Conservation (phyloP, 1,140 invertebrate genomes). For the Papilio xuthus region DNA sequence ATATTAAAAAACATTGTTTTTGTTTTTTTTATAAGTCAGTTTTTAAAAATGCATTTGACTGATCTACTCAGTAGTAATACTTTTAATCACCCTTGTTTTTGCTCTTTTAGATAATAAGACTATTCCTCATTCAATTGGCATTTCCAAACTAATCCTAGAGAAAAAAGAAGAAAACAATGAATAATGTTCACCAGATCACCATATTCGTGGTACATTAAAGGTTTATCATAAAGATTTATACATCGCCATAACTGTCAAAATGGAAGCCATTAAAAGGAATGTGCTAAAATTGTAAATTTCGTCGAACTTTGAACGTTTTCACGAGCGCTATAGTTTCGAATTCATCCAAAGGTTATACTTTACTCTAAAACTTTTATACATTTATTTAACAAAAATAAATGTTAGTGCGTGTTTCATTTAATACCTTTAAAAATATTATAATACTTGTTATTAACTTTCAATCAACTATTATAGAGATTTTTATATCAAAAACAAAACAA, state of each 20-base stretch:
- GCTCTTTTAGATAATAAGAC: too few relatives aligned
- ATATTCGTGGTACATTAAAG: slow-evolving; percentile 12
- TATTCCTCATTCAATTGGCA: not conserved
- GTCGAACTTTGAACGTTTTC: slow-evolving; percentile 22
- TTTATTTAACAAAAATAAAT: not conserved
- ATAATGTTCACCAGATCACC: slow-evolving; percentile 6
- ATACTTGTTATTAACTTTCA: too few relatives aligned
- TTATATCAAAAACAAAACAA: too few relatives aligned
- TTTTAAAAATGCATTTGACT: too few relatives aligned
- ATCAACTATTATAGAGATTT: too few relatives aligned
- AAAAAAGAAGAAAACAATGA: not conserved
- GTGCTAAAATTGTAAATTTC: slow-evolving; percentile 24
- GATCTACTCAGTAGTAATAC: too few relatives aligned
- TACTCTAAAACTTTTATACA: not conserved
- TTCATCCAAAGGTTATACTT: not conserved
- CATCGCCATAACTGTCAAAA: slow-evolving; percentile 19
- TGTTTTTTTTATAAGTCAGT: too few relatives aligned
- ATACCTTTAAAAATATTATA: too few relatives aligned
- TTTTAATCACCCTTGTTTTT: too few relatives aligned
- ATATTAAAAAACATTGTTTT: too few relatives aligned
- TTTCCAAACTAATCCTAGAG: not conserved
- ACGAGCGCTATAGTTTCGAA: not conserved
- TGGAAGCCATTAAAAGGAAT: slow-evolving; percentile 13
- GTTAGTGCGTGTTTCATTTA: not conserved
- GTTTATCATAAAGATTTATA: slow-evolving; percentile 6